Evolutionary conservation across 2,888 invertebrate genomes (phyloP).

Genomic region (Unio delphinus): DNA sequence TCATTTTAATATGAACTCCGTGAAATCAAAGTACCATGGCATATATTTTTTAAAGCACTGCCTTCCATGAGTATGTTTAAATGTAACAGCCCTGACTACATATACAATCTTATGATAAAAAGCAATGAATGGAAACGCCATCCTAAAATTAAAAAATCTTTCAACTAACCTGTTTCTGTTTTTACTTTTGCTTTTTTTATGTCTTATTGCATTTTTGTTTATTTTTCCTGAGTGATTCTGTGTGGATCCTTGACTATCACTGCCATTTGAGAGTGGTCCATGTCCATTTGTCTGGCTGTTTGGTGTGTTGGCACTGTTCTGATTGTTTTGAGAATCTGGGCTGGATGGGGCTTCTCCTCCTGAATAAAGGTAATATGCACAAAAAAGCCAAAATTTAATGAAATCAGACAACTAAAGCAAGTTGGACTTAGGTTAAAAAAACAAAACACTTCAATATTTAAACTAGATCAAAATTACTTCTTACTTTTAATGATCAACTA

Average conservation of each 20-base stretch:
- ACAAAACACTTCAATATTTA: too few relatives aligned
- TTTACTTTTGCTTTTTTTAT: constrained; percentile 59
- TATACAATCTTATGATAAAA: too few relatives aligned
- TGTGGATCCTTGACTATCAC: constrained; percentile 37
- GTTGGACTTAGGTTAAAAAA: too few relatives aligned
- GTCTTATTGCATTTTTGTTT: constrained; percentile 47
- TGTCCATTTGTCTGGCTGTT: constrained; percentile 51
- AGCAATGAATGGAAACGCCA: not conserved
- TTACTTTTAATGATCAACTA: too few relatives aligned
- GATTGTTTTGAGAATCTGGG: constrained; percentile 55
- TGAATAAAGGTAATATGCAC: too few relatives aligned
- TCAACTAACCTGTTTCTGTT: constrained; percentile 48
- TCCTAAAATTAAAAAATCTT: not conserved
- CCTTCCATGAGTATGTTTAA: too few relatives aligned
- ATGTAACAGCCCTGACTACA: too few relatives aligned
- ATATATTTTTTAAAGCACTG: too few relatives aligned
- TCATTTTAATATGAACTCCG: too few relatives aligned
- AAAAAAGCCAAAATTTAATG: constrained; percentile 73
- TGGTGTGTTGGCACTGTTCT: constrained; percentile 51
- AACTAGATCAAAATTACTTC: too few relatives aligned
- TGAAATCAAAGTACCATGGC: too few relatives aligned
- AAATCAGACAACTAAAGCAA: too few relatives aligned
- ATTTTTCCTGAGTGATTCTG: constrained; percentile 57
- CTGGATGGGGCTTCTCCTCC: constrained; percentile 47
- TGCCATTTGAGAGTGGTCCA: constrained; percentile 43